Conservation (phyloP, 2,113 vertebrate species). For the Sceloporus undulatus region DNA sequence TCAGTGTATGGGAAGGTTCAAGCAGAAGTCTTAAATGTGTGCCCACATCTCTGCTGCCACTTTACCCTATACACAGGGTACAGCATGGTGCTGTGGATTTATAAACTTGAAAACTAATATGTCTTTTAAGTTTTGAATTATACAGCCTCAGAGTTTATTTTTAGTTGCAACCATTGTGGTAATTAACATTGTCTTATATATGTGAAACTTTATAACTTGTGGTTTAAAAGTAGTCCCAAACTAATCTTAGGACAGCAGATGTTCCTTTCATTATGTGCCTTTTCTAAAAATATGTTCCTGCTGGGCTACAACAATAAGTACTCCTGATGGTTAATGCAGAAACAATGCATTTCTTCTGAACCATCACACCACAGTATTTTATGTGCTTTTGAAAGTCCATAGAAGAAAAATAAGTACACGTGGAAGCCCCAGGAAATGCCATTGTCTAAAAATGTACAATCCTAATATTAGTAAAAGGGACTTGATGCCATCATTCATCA, state of each 20-base stretch:
- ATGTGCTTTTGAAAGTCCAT: background rate
- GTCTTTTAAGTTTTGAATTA: background rate
- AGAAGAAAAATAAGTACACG: background rate
- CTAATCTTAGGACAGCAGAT: accelerated
- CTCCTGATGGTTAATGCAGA: background rate
- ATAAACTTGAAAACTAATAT: accelerated
- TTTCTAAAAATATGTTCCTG: conserved; percentile 22
- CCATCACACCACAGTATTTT: background rate
- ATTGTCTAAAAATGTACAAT: background rate
- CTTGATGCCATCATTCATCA: conserved; percentile 34
- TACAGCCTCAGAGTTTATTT: accelerated
- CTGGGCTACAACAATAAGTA: conserved; percentile 21
- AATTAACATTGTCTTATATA: accelerated
- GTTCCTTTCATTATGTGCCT: conserved; percentile 20
- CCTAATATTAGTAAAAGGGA: background rate
- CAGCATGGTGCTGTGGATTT: no score
- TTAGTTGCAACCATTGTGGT: accelerated
- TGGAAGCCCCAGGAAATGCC: conserved; percentile 35
- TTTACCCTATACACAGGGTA: no score
- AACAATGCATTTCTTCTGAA: conserved; percentile 16
- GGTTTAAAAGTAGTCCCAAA: background rate
- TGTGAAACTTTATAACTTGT: background rate
- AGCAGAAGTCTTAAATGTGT: no score
- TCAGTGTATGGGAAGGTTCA: no score
- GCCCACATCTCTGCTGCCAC: no score